Base-by-base conservation (phyloP, 2,113 vertebrate genomes). In the Apus apus region DNA sequence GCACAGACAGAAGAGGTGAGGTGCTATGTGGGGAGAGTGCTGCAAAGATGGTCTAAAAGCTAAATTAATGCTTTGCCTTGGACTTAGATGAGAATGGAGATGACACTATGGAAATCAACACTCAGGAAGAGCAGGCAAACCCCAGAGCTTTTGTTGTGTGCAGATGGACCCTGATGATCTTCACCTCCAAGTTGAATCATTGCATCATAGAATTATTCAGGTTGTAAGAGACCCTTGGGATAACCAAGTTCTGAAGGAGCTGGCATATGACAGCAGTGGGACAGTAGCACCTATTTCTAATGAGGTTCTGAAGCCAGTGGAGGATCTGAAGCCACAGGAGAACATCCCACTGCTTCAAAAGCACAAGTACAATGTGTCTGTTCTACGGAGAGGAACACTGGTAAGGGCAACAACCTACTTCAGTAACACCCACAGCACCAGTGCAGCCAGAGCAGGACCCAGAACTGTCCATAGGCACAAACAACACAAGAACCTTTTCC, bases 291-390 rank as follows among this genome's bases (percentile, higher is more conserved):
- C 0, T 18, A 9, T n/a, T 48, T 27, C 26, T 13, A 40, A 48
- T 7, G 15, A 32, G 18, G 30, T 20, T 27, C 26, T 7, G 14
- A 5, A 20, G 46, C 2, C 65, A 32, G 8, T 27, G 57, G 26
- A 76, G 46, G 34, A 17, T 2, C 11, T 30, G 8, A 5, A 38
- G 38, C 38, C 38, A 38, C 38, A 38, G 38, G 38, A 38, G 38
- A 38, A 38, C 38, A 38, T 38, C 38, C 38, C 7, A 32, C 11
- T 18, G 15, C 61, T 66, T 17, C 0, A 1, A 43, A 46, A 67
- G 54, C 6, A 0, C 40, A 50, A 29, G 53, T 17, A 45, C 58
- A n/a, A 45, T 0, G 0, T 5, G 30, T 11, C 23, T 58, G 0
- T 26, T 26, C 58, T 21, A 13, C 0, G 1, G 23, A 58, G 36